These are phyloP conservation scores for Drosophila anomalata DNA, from an alignment of 2,888 invertebrate genomes.

Conservation along the genomic window DNA sequence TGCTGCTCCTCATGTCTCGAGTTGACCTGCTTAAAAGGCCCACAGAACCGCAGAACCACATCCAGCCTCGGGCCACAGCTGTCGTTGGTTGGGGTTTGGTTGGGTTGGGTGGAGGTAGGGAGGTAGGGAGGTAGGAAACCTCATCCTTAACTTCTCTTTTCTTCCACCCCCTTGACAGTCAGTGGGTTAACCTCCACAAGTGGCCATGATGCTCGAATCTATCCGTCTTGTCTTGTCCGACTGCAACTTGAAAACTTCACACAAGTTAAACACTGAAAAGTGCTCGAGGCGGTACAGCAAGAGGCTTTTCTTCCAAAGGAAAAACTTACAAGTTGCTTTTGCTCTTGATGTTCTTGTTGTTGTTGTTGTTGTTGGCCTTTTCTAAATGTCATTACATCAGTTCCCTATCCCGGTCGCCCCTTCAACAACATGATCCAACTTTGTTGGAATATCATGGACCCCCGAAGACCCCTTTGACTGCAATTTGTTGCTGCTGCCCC, in stretches of 20 bases:
- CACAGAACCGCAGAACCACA: constrained; percentile 49
- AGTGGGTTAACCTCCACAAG: constrained; percentile 48
- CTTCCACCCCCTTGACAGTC: constrained; percentile 14
- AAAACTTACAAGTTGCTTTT: constrained; percentile 22
- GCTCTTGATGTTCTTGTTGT: constrained; percentile 1
- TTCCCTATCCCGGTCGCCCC: constrained; percentile 45
- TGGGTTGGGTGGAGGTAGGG: too few species aligned
- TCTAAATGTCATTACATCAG: constrained; percentile 41
- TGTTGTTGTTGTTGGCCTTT: constrained; percentile 23
- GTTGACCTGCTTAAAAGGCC: constrained; percentile 66
- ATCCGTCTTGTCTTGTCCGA: constrained; percentile 49
- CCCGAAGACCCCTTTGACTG: constrained; percentile 10
- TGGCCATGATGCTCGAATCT: constrained; percentile 46
- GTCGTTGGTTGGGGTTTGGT: constrained; percentile 28
- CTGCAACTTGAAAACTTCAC: constrained; percentile 60
- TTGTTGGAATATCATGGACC: constrained; percentile 16
- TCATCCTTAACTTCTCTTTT: constrained; percentile 1
- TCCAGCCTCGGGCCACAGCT: constrained; percentile 43
- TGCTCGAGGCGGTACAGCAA: constrained; percentile 60
- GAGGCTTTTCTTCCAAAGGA: constrained; percentile 66
- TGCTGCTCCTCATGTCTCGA: constrained; percentile 41
- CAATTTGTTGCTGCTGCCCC: constrained; percentile 11
- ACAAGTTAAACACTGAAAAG: constrained; percentile 75
- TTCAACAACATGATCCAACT: constrained; percentile 26
- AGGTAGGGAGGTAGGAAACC: background rate